A percentile compares a stretch with the other conserved stretches of the same genome.
These are phyloP conservation scores for Scolopax mira DNA, from an alignment of 2,113 vertebrate species.

Conservation along the genomic window DNA sequence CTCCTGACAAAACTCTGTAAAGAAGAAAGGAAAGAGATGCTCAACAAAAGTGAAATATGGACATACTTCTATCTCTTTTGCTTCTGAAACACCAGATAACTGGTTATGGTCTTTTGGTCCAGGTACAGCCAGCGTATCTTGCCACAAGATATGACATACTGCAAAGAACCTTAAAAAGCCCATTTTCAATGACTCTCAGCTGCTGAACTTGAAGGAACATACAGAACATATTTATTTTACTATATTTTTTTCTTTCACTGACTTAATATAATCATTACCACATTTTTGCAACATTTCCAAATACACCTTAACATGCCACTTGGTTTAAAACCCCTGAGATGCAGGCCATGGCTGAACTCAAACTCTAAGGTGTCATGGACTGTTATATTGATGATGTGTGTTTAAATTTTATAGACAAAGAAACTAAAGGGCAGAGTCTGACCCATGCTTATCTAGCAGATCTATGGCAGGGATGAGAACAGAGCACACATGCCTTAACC, in stretches of 20 bases:
- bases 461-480: not conserved
- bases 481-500: not conserved
- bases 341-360: not conserved
- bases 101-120: not conserved
- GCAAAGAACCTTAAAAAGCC: not conserved
- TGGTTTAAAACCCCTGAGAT: not conserved
- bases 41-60: not conserved
- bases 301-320: not conserved
- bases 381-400: not conserved
- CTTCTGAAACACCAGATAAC: not conserved
- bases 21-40: not conserved
- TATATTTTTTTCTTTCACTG: not conserved
- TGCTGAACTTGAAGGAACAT: not conserved
- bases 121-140: not conserved
- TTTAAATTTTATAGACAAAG: slow-evolving; percentile 11
- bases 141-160: not conserved
- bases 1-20: not conserved
- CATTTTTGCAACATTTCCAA: not conserved
- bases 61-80: not conserved
- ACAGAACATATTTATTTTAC: not conserved
- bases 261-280: not conserved
- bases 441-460: not conserved
- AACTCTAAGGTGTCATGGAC: not conserved
- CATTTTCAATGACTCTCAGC: not conserved
- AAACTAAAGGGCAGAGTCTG: slow-evolving; percentile 1